Evolutionary conservation across 2,113 vertebrate genomes (phyloP).

Genomic region (Seriola dumerili): DNA sequence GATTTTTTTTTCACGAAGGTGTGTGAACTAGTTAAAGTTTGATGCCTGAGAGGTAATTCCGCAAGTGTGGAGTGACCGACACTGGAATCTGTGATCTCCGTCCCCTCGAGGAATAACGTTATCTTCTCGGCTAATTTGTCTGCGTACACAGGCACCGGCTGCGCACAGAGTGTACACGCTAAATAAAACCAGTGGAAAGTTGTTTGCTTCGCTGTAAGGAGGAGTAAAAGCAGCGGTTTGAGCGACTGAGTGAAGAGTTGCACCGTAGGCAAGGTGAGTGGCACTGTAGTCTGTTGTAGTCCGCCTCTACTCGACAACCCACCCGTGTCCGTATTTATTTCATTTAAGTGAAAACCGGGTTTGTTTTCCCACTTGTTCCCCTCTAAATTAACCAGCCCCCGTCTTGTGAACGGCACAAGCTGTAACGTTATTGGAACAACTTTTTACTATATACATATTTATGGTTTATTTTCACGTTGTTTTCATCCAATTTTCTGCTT

Average conservation of each 20-base stretch:
- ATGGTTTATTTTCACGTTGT: not conserved
- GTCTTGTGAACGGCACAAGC: not conserved
- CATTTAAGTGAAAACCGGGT: not conserved
- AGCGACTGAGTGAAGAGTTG: not conserved
- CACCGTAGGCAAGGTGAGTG: conserved; percentile 54
- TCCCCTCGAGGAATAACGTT: conserved; percentile 25
- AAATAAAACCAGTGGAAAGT: not conserved
- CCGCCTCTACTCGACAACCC: not conserved
- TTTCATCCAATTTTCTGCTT: not conserved
- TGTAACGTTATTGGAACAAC: not conserved
- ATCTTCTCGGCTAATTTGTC: not conserved
- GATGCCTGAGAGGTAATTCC: conserved; percentile 1
- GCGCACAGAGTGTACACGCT: conserved; percentile 34
- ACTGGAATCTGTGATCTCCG: conserved; percentile 37
- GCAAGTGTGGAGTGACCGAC: conserved; percentile 40
- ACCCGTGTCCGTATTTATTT: not conserved
- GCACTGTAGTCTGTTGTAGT: not conserved
- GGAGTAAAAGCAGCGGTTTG: conserved; percentile 3
- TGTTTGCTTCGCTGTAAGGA: conserved; percentile 3
- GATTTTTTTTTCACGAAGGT: not conserved
- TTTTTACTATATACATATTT: not conserved
- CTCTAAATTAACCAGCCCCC: not conserved
- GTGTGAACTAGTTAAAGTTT: conserved; percentile 38
- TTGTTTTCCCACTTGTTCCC: not conserved
- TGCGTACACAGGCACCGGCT: conserved; percentile 22